Percentiles rank a stretch among this genome's conserved stretches.
phyloP scores from a whole-genome alignment of 2,797 vertebrate genomes.

The Uromys caudimaculatus region DNA sequence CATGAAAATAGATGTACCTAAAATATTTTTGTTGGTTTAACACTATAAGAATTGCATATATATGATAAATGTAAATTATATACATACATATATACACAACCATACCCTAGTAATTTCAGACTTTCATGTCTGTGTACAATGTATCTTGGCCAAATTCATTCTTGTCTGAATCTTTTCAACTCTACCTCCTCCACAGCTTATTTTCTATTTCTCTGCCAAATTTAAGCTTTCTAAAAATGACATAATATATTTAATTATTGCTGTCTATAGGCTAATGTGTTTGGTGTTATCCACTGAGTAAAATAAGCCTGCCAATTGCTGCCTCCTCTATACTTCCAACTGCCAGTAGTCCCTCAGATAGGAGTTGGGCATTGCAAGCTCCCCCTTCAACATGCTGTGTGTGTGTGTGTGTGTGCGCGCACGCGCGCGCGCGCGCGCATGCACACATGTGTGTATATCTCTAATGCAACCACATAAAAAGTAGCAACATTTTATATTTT shows the following conservation, averaged over 20 bases:
- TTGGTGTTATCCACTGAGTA: neutral
- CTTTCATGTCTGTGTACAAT: neutral
- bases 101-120: neutral
- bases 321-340: too few species aligned
- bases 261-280: neutral
- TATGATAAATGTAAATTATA: neutral
- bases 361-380: neutral
- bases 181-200: neutral
- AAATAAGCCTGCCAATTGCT: neutral
- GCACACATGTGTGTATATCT: neutral
- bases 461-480: neutral
- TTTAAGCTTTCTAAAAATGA: neutral
- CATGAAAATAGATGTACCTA: neutral
- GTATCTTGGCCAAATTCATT: neutral
- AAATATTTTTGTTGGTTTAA: neutral
- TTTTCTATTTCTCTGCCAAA: neutral
- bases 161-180: neutral
- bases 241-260: neutral
- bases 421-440: too few species aligned
- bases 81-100: neutral
- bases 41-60: neutral
- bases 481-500: neutral
- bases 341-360: neutral
- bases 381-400: neutral
- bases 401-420: too few species aligned